Evolutionary conservation across 2,888 invertebrate species (phyloP).

Genomic region (Exocentrus adspersus): DNA sequence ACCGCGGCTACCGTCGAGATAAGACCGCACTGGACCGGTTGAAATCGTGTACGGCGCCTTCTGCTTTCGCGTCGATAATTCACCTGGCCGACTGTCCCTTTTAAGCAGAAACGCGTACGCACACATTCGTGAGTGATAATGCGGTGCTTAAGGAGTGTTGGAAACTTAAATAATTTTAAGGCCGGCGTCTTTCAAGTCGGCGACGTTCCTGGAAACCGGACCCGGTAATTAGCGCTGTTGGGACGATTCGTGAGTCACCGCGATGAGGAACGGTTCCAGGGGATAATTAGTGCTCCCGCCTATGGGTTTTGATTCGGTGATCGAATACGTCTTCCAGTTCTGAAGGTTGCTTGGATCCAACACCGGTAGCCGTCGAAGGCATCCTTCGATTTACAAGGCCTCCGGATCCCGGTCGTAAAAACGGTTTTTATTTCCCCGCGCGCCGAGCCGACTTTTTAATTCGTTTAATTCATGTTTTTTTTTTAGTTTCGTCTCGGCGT

Average conservation of each 20-base stretch:
- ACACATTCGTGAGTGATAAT: slow-evolving; percentile 56
- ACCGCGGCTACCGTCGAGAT: slow-evolving; percentile 62
- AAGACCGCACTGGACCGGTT: slow-evolving; percentile 55
- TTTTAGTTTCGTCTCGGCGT: background rate
- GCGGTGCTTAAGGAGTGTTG: slow-evolving; percentile 62
- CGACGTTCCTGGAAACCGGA: background rate
- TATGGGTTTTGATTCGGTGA: too few relatives aligned
- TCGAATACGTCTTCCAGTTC: too few relatives aligned
- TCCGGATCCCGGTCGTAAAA: background rate
- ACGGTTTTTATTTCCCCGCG: background rate
- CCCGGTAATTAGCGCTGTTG: too few relatives aligned
- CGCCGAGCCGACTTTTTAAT: background rate
- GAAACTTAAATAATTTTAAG: slow-evolving; percentile 61
- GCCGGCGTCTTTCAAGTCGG: slow-evolving; percentile 52
- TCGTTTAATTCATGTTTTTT: background rate
- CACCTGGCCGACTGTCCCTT: slow-evolving; percentile 53
- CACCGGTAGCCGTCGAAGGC: background rate
- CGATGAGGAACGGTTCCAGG: too few relatives aligned
- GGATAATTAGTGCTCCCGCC: too few relatives aligned
- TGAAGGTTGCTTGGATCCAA: background rate
- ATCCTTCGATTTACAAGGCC: background rate
- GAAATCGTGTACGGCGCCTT: slow-evolving; percentile 22
- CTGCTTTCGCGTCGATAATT: background rate
- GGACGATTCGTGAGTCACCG: too few relatives aligned
- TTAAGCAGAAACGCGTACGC: slow-evolving; percentile 50